Conservation (phyloP, 1,140 invertebrate genomes). For the Acromyrmex charruanus region DNA sequence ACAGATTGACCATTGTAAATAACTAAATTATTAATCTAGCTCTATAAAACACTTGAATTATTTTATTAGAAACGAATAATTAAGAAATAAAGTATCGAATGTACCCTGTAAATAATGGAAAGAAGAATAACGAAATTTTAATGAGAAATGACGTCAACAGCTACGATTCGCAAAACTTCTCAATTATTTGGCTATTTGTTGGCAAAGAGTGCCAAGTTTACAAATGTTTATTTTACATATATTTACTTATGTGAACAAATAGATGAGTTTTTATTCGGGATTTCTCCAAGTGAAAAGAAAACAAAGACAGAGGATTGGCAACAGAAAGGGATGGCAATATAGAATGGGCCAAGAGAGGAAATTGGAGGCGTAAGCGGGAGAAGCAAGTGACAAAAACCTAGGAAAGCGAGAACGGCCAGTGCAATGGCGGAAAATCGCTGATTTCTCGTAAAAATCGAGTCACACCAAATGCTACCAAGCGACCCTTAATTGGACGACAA, state of each 20-base stretch:
- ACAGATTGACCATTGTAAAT: neutral
- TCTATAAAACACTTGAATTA: neutral
- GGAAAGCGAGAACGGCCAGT: constrained; percentile 38
- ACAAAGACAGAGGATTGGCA: neutral
- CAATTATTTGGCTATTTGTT: constrained; percentile 86
- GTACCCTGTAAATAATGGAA: neutral
- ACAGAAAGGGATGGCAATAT: neutral
- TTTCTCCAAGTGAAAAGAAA: neutral
- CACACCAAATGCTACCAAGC: constrained; percentile 47
- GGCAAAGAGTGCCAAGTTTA: constrained; percentile 86
- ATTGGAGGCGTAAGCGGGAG: constrained; percentile 3
- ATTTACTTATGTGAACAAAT: constrained; percentile 32
- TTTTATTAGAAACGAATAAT: constrained; percentile 21
- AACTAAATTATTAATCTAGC: neutral
- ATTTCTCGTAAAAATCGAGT: constrained; percentile 79
- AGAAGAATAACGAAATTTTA: constrained; percentile 47
- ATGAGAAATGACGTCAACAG: constrained; percentile 67
- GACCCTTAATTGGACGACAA: constrained; percentile 74
- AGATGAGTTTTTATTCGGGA: constrained; percentile 50
- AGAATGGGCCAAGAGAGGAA: neutral
- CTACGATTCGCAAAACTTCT: constrained; percentile 82
- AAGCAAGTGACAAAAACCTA: constrained; percentile 43
- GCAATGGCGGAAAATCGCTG: constrained; percentile 81
- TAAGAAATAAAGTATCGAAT: constrained; percentile 19
- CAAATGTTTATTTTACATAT: constrained; percentile 83